phyloP scores from a whole-genome alignment of 2,113 vertebrate species.

The Tenebrosternarchus preto region DNA sequence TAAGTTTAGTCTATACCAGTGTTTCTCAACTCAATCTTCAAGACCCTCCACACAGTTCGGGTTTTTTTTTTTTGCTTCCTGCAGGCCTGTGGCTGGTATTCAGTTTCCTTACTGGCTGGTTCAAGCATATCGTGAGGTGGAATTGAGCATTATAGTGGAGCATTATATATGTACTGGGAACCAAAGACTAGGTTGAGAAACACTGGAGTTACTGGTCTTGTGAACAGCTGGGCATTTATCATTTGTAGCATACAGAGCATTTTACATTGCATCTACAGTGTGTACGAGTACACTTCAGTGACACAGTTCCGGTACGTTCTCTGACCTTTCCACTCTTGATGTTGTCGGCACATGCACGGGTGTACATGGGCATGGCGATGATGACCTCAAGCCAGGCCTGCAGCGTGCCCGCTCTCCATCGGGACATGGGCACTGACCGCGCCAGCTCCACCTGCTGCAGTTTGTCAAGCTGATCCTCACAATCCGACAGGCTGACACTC shows the following conservation, averaged over 20 bases:
- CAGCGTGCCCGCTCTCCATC: constrained; percentile 83
- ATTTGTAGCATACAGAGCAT: not conserved
- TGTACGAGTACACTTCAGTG: not conserved
- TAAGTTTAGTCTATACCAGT: too few relatives aligned
- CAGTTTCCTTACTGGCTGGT: too few relatives aligned
- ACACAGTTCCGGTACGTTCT: not conserved
- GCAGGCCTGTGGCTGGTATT: too few relatives aligned
- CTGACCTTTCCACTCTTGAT: constrained; percentile 86
- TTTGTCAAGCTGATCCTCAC: constrained; percentile 82
- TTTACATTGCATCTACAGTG: not conserved
- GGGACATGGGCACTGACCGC: constrained; percentile 80
- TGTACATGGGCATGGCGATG: constrained; percentile 91
- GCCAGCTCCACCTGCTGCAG: constrained; percentile 86
- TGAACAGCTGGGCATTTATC: too few relatives aligned
- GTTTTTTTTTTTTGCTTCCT: too few relatives aligned
- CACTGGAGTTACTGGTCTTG: too few relatives aligned
- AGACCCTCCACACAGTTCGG: too few relatives aligned
- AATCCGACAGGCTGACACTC: constrained; percentile 80
- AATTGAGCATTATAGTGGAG: too few relatives aligned
- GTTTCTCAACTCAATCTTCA: too few relatives aligned
- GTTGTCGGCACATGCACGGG: constrained; percentile 81
- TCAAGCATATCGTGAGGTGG: too few relatives aligned
- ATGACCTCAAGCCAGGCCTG: constrained; percentile 89
- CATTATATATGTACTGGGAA: too few relatives aligned
- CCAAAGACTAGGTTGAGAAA: too few relatives aligned